These are phyloP conservation scores for Andrena flavipes DNA, from an alignment of 2,888 invertebrate genomes.

Conservation along the genomic window DNA sequence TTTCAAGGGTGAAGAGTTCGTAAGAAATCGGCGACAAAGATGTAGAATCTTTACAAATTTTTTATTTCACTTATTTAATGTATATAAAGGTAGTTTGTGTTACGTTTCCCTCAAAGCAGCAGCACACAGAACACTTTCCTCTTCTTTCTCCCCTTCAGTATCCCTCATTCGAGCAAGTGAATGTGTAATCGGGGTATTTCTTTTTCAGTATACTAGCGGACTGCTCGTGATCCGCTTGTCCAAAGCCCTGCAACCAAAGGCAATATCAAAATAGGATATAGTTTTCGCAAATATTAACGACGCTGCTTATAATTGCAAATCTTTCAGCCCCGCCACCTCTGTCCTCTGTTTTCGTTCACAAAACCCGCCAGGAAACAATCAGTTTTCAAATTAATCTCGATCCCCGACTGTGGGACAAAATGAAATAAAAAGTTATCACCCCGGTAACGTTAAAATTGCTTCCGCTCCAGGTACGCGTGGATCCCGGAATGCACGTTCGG, in stretches of 20 bases:
- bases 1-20: neutral
- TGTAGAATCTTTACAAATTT: neutral
- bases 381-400: neutral
- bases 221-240: constrained; percentile 94
- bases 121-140: neutral
- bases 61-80: constrained; percentile 24
- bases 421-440: neutral
- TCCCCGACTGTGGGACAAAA: neutral
- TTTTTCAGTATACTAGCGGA: constrained; percentile 91
- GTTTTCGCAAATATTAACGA: neutral
- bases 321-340: too few species aligned
- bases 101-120: neutral
- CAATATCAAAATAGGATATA: neutral
- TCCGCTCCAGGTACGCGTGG: neutral
- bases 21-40: neutral
- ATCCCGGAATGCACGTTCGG: neutral
- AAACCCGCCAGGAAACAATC: neutral
- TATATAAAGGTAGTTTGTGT: neutral
- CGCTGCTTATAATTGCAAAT: neutral
- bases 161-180: constrained; percentile 93
- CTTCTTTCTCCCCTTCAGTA: constrained; percentile 26
- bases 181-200: constrained; percentile 90
- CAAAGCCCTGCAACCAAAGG: constrained; percentile 89
- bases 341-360: neutral
- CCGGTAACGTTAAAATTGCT: constrained; percentile 8